A percentile compares a stretch with the other conserved stretches of the same genome.
Evolutionary conservation across 2,113 vertebrate genomes (phyloP).

Genomic region (Sylvia atricapilla): DNA sequence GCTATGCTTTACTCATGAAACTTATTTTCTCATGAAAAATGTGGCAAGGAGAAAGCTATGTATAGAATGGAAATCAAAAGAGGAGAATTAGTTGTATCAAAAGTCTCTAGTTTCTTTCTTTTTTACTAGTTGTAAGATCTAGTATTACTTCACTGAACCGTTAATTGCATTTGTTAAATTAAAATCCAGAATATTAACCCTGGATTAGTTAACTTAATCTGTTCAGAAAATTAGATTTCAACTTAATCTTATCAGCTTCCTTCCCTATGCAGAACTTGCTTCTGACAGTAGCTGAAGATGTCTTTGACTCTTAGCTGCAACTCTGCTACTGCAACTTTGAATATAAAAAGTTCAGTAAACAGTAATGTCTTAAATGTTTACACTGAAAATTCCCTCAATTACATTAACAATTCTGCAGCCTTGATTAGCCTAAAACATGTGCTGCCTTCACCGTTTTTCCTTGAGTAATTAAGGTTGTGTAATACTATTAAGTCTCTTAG

Average conservation of each 20-base stretch:
- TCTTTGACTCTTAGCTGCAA: not conserved
- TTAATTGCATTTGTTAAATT: conserved; percentile 4
- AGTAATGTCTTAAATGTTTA: not conserved
- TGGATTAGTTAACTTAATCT: not conserved
- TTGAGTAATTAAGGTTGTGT: conserved; percentile 3
- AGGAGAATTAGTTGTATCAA: not conserved
- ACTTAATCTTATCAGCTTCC: not conserved
- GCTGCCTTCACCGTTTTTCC: not conserved
- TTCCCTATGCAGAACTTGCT: not conserved
- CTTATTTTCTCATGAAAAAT: not conserved
- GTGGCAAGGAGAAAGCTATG: not conserved
- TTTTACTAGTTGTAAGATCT: not conserved
- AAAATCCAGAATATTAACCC: not conserved
- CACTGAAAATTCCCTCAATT: not conserved
- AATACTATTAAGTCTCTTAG: not conserved
- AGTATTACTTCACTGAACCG: not conserved
- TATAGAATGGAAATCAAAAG: not conserved
- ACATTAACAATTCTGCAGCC: not conserved
- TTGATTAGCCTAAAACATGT: not conserved
- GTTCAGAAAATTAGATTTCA: not conserved
- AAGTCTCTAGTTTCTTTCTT: not conserved
- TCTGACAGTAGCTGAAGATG: not conserved
- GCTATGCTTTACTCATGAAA: not conserved
- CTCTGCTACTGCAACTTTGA: not conserved
- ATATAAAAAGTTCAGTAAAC: not conserved